Percentiles rank a stretch among this genome's conserved stretches.
These are phyloP conservation scores for Gymnocephalus cernua DNA, from an alignment of 2,113 vertebrate genomes.

Conservation along the genomic window DNA sequence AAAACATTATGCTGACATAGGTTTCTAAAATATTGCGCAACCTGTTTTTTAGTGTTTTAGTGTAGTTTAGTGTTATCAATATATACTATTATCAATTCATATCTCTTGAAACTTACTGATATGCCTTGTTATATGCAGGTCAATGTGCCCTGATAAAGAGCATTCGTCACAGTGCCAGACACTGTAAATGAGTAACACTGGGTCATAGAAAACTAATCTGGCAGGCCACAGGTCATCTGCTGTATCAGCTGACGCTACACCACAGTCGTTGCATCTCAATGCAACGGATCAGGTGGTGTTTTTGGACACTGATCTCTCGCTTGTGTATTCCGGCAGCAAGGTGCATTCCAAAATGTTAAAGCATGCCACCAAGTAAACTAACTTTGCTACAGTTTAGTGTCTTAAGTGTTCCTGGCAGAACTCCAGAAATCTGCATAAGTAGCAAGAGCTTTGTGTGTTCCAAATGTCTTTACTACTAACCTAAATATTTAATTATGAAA, in stretches of 20 bases:
- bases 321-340: background rate
- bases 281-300: background rate
- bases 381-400: background rate
- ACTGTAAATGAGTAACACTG: slow-evolving; percentile 62
- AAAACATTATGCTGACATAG: background rate
- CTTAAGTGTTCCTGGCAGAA: background rate
- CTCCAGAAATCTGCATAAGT: background rate
- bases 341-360: background rate
- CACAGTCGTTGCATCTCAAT: background rate
- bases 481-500: background rate
- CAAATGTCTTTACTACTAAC: background rate
- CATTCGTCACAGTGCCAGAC: background rate
- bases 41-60: background rate
- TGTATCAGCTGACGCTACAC: background rate
- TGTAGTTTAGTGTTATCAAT: background rate
- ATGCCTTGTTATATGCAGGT: slow-evolving; percentile 1
- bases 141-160: slow-evolving; percentile 10
- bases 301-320: background rate
- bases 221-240: background rate
- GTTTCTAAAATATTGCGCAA: background rate
- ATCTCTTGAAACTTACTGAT: background rate
- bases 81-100: background rate
- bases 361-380: background rate
- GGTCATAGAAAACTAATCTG: background rate
- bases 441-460: background rate